A percentile compares a stretch with the other conserved stretches of the same genome.
These are phyloP conservation scores for Pipistrellus nathusii DNA, from an alignment of 2,797 vertebrate species.

Conservation along the genomic window DNA sequence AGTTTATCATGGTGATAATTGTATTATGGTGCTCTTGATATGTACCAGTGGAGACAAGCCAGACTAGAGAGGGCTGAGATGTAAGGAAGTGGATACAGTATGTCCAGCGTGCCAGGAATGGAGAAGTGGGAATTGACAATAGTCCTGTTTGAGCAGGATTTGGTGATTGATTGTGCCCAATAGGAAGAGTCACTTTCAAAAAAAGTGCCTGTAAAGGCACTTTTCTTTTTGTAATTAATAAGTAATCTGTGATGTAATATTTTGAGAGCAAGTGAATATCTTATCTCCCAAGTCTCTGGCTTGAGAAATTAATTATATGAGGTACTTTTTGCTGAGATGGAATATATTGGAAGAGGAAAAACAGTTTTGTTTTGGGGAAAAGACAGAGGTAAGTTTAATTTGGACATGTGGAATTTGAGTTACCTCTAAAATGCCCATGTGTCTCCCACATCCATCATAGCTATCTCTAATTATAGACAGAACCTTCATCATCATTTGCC, in stretches of 20 bases:
- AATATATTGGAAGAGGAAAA: neutral
- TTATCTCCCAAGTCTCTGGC: neutral
- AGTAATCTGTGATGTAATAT: neutral
- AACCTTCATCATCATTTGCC: neutral
- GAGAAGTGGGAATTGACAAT: neutral
- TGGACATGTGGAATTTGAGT: no score
- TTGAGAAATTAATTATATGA: neutral
- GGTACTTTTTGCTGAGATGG: neutral
- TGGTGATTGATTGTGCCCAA: neutral
- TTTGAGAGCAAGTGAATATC: neutral
- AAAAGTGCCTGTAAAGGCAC: no score
- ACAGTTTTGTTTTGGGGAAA: neutral
- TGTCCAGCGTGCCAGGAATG: neutral
- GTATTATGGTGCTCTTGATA: neutral
- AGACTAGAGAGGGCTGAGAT: neutral
- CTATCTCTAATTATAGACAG: neutral
- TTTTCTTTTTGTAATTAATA: neutral
- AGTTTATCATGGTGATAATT: neutral
- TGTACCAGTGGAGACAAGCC: neutral
- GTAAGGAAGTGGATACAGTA: neutral
- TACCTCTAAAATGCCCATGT: neutral
- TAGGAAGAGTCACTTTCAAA: no score
- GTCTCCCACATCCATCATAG: neutral
- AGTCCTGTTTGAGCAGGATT: neutral
- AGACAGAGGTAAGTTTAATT: neutral